These are phyloP conservation scores for Aphaenogaster rudis DNA, from an alignment of 1,140 invertebrate species.

Conservation along the genomic window DNA sequence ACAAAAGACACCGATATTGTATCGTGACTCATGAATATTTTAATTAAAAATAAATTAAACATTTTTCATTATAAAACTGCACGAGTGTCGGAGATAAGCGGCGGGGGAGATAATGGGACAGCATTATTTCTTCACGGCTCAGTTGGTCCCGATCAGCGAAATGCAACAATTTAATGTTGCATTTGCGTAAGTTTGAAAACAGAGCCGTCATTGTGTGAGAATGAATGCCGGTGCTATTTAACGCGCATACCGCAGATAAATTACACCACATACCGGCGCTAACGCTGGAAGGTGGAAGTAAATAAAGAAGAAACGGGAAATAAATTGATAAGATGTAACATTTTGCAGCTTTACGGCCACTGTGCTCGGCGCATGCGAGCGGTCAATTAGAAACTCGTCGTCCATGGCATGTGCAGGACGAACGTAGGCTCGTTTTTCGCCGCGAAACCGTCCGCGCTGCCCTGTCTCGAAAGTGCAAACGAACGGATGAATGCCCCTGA, in stretches of 20 bases:
- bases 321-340: slow-evolving; percentile 41
- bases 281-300: background rate
- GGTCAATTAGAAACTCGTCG: slow-evolving; percentile 43
- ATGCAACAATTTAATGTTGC: background rate
- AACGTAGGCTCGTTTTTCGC: slow-evolving; percentile 30
- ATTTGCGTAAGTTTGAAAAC: background rate
- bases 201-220: slow-evolving; percentile 2
- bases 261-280: background rate
- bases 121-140: background rate
- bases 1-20: background rate
- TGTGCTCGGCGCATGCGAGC: slow-evolving; percentile 31
- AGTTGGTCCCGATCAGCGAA: background rate
- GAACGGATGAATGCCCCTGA: slow-evolving; percentile 27
- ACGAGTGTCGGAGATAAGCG: background rate
- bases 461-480: slow-evolving; percentile 51
- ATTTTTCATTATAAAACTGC: slow-evolving; percentile 13
- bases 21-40: slow-evolving; percentile 16
- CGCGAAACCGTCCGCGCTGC: background rate
- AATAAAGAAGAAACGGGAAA: background rate
- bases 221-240: slow-evolving; percentile 18
- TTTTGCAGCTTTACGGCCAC: slow-evolving; percentile 36
- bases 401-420: background rate
- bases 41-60: slow-evolving; percentile 17
- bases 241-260: background rate
- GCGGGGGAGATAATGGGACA: background rate